Evolutionary conservation across 2,797 vertebrate genomes (phyloP), one percentile per base, ranked within the genome.

Genomic region (Anableps anableps): DNA sequence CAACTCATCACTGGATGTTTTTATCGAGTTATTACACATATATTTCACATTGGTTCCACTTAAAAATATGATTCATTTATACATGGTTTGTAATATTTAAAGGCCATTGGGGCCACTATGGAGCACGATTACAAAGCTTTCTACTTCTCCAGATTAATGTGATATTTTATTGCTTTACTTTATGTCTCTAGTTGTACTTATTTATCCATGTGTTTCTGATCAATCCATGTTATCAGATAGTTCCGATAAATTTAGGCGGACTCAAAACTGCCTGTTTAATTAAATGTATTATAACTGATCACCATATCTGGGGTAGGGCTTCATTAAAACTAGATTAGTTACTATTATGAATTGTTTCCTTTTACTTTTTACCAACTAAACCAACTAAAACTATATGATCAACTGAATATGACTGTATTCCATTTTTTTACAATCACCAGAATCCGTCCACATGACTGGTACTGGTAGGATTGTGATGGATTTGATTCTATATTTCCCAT

Each of bases 1-100:
- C 23, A 72, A 80, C 70, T 75, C 62, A 71, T 79, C 62, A 84
- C 8, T 77, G 36, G 80, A 81, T 38, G 0, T 11, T 51, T 26
- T n/a, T 11, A n/a, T 77, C 48, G 43, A 75, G 73, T 31, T 60
- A 48, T 62, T 29, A 41, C 55, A 45, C 14, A 58, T 47, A 76
- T 43, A 48, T 74, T 80, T 84, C 55, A 64, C 53, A 62, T 29
- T 26, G 38, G 45, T 26, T 13, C 66, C 2, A n/a, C 38, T 2
- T 70, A 26, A 16, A 9, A 14, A 43, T 16, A n/a, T 70, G 38
- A 2, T 26, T 70, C 5, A 43, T 26, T 14, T 13, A 14, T 41
- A 68, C 21, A 68, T 68, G 21, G 4, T 68, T 31, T 60, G 26
- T 13, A 55, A 55, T 55, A 13, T n/a, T 53, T 11, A 55, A 55